These are phyloP conservation scores for Nasonia giraulti DNA, from an alignment of 1,140 invertebrate genomes.

Conservation along the genomic window DNA sequence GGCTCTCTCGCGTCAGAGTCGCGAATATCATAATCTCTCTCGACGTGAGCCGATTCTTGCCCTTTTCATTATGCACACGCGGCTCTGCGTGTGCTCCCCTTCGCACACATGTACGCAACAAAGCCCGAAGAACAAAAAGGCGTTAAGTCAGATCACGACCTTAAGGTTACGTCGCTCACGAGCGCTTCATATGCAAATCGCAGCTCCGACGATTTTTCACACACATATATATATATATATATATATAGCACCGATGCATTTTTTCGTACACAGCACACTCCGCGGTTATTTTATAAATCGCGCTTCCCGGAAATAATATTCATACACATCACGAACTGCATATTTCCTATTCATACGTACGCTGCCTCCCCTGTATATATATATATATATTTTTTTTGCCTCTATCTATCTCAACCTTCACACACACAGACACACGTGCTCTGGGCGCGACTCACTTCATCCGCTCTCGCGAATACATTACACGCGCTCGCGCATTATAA, in stretches of 20 bases:
- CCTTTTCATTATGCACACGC: constrained; percentile 38
- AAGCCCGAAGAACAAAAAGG: constrained; percentile 66
- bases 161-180: constrained; percentile 54
- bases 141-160: constrained; percentile 70
- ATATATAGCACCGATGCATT: too few species aligned
- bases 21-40: constrained; percentile 45
- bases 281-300: too few species aligned
- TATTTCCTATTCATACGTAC: too few species aligned
- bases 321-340: too few species aligned
- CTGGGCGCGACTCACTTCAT: neutral
- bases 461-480: neutral
- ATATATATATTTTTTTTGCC: too few species aligned
- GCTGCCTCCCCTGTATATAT: too few species aligned
- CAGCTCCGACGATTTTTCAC: neutral
- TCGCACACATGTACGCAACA: constrained; percentile 36
- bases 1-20: too few species aligned
- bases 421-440: neutral
- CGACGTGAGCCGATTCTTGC: constrained; percentile 22
- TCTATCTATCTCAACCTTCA: too few species aligned
- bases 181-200: constrained; percentile 70
- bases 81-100: neutral
- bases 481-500: too few species aligned
- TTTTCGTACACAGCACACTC: too few species aligned
- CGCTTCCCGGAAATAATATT: too few species aligned
- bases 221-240: too few species aligned